Evolutionary conservation across 2,888 invertebrate species (phyloP), one percentile per base, ranked within the genome.

Genomic region (Eupithecia tripunctaria): DNA sequence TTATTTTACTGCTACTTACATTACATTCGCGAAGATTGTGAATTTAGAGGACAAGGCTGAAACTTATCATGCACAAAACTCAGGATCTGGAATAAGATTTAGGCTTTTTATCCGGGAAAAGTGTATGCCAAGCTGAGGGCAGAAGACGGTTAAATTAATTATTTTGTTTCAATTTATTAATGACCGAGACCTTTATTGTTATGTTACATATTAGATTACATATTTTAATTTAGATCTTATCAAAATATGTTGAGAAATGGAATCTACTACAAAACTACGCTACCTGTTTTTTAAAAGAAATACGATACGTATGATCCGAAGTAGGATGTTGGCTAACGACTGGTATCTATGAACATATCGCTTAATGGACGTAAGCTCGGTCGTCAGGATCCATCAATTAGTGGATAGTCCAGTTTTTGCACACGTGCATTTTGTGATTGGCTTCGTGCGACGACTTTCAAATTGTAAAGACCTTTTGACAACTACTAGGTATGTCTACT

Each of bases 401-500:
- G 62, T 67, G 36, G 67, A 62, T 70, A 64, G 68, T 47, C 71
- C 62, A 74, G 74, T 74, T 74, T 71, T 74, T 74, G 38, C 43
- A 63, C 69, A 43, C 62, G 67, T 66, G 68, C n/a, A n/a, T n/a
- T n/a, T n/a, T n/a, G 41, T 38, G 25, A 27, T 27, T 15, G 59
- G 6, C 29, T 21, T 2, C 21, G 3, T 21, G 21, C 21, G 47
- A 8, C 10, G n/a, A 7, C 47, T 8, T 8, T 8, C 8, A n/a
- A 47, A 8, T n/a, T n/a, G 47, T 47, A 10, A 0, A 47, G n/a
- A 7, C 8, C 51, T 51, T 8, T 12, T 12, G 51, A 51, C 10
- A 21, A 21, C 21, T 10, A n/a, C n/a, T n/a, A n/a, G n/a, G n/a
- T n/a, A n/a, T n/a, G 51, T 47, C 8, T 1, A n/a, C 47, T 47